Evolutionary conservation across 2,797 vertebrate species (phyloP), one percentile per base, ranked within the genome.

Genomic region (Phrynocephalus vlangalii): DNA sequence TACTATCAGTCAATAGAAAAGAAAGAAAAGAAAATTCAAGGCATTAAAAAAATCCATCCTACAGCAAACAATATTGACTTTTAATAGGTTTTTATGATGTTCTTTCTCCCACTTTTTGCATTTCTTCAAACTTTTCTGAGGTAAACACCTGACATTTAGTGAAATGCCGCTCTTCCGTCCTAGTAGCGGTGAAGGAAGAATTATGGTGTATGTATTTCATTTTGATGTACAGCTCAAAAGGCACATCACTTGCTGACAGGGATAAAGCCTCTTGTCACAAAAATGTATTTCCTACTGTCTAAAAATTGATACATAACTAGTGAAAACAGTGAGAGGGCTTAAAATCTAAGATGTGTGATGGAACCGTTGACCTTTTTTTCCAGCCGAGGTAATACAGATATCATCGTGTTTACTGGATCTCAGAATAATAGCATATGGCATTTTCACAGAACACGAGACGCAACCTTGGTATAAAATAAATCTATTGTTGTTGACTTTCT

Each of bases 221-320:
- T 97, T 96, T 97, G 95, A 97, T 94, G 86, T 91, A 90, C 92
- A 95, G 95, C 84, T 96, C 73, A 92, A 94, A 85, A 84, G 67
- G 84, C 82, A 87, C 87, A 93, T 95, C 92, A 96, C 94, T 96
- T 96, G 93, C 92, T 95, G 93, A 95, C 92, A 85, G 38, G 90
- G 93, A 98, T 97, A 98, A 98, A 97, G 97, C 98, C 97, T 97
- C 56, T 96, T 97, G 96, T 96, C 97, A 96, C 75, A 84, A 82
- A 96, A 95, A 94, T 97, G 93, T 96, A 97, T 97, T 97, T 88
- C 78, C 78, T 97, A 90, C 91, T 91, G 75, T 96, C 96, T 96
- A 93, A 95, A 97, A 97, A 96, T 91, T 94, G 94, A 97, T 97
- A 96, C 50, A 24, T 93, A 97, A 97, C 91, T 95, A 96, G 92